phyloP scores from a whole-genome alignment of 2,113 vertebrate species.

The Cnemophilus loriae region DNA sequence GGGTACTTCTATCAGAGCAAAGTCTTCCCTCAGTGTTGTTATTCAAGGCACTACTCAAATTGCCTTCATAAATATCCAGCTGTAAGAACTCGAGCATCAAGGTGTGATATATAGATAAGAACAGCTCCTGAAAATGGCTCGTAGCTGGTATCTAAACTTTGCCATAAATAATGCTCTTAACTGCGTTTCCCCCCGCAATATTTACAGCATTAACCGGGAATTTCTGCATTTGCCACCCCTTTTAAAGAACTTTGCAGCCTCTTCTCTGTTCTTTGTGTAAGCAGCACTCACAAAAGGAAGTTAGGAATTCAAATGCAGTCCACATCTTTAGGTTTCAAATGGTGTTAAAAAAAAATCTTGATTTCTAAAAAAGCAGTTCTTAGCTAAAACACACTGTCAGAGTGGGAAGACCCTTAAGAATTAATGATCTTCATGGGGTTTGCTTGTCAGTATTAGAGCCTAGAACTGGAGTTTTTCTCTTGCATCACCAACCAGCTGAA shows the following conservation, averaged over 20 bases:
- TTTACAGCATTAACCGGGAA: neutral
- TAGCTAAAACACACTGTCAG: neutral
- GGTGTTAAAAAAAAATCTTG: neutral
- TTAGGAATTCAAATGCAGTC: neutral
- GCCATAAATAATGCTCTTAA: slow-evolving; percentile 10
- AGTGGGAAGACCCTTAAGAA: neutral
- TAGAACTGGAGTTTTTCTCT: neutral
- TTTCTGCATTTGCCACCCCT: neutral
- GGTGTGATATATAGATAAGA: slow-evolving; percentile 31
- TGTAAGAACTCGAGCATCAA: neutral
- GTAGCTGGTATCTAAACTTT: neutral
- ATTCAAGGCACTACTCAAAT: neutral
- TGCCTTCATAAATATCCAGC: slow-evolving; percentile 10
- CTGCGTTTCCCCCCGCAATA: neutral
- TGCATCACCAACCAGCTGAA: neutral
- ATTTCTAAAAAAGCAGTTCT: neutral
- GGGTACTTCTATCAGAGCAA: neutral
- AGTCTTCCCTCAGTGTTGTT: neutral
- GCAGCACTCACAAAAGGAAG: neutral
- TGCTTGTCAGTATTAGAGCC: neutral
- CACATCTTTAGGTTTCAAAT: neutral
- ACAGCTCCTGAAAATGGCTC: slow-evolving; percentile 1
- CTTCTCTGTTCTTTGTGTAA: neutral
- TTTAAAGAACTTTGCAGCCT: neutral
- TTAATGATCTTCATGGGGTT: neutral